phyloP scores from a whole-genome alignment of 1,140 invertebrate species.

The Matsumurasca onukii region DNA sequence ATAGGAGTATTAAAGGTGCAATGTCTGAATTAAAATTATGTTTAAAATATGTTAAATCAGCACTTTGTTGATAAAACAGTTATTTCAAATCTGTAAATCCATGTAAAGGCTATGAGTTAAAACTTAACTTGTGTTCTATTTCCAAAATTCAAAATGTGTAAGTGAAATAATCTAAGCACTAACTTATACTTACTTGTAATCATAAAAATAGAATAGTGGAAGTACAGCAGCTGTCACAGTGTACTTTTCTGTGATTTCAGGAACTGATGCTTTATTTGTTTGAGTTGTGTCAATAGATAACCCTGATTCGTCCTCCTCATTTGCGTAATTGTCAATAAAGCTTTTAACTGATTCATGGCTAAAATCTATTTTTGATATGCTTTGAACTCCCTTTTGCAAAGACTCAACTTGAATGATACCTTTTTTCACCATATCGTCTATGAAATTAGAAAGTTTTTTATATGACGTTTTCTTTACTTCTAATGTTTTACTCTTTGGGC shows the following conservation, averaged over 20 bases:
- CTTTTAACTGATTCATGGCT: slow-evolving; percentile 55
- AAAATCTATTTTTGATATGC: slow-evolving; percentile 59
- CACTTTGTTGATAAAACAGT: too few relatives aligned
- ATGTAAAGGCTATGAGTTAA: too few relatives aligned
- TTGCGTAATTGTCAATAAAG: slow-evolving; percentile 49
- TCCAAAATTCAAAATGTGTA: too few relatives aligned
- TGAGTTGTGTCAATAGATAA: slow-evolving; percentile 40
- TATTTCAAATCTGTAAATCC: too few relatives aligned
- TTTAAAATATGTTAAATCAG: too few relatives aligned
- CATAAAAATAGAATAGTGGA: slow-evolving; percentile 60
- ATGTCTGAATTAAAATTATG: slow-evolving; percentile 7
- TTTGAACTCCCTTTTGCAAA: slow-evolving; percentile 63
- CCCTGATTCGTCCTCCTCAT: slow-evolving; percentile 45
- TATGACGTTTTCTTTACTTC: slow-evolving; percentile 88
- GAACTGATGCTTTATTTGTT: slow-evolving; percentile 48
- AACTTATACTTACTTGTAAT: slow-evolving; percentile 56
- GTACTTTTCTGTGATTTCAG: slow-evolving; percentile 66
- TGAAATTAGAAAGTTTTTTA: slow-evolving; percentile 85
- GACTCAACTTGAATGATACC: slow-evolving; percentile 56
- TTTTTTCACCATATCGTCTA: slow-evolving; percentile 58
- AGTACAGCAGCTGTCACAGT: slow-evolving; percentile 66
- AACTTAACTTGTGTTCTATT: too few relatives aligned
- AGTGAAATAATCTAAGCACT: too few relatives aligned
- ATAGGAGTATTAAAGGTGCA: background rate
- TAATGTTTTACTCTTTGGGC: slow-evolving; percentile 62